Evolutionary conservation across 2,797 vertebrate genomes (phyloP).

Genomic region (Anas flavirostris): DNA sequence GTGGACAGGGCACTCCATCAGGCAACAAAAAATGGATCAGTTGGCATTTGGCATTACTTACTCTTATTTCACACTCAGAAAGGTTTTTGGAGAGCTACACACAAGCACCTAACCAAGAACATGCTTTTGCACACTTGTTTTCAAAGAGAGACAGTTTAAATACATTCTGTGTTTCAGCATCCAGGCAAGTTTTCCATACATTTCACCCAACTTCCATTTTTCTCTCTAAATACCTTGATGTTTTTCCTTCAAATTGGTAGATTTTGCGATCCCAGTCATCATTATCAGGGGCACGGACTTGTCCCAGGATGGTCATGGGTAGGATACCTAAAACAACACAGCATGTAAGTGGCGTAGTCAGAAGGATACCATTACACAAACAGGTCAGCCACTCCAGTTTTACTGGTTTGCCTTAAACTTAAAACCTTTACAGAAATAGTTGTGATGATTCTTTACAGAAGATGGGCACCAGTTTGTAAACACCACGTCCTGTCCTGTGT

Average conservation of each 20-base stretch:
- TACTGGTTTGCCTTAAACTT: neutral
- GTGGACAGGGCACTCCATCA: neutral
- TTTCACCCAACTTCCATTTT: neutral
- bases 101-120: neutral
- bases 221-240: slow-evolving; percentile 82
- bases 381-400: neutral
- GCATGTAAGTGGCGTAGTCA: neutral
- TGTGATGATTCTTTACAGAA: neutral
- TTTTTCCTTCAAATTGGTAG: slow-evolving; percentile 87
- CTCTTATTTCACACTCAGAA: neutral
- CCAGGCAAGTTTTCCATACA: neutral
- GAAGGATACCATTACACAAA: neutral
- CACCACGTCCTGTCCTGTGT: neutral
- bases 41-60: neutral
- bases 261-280: slow-evolving; percentile 91
- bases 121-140: neutral
- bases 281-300: slow-evolving; percentile 86
- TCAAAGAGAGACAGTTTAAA: neutral
- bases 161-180: neutral
- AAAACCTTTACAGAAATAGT: neutral
- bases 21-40: neutral
- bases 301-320: slow-evolving; percentile 82
- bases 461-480: neutral
- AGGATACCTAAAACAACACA: slow-evolving; percentile 79
- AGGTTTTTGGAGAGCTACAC: neutral